These are phyloP conservation scores for Scaptomyza cyrtandrae DNA, from an alignment of 2,888 invertebrate genomes.

Conservation along the genomic window DNA sequence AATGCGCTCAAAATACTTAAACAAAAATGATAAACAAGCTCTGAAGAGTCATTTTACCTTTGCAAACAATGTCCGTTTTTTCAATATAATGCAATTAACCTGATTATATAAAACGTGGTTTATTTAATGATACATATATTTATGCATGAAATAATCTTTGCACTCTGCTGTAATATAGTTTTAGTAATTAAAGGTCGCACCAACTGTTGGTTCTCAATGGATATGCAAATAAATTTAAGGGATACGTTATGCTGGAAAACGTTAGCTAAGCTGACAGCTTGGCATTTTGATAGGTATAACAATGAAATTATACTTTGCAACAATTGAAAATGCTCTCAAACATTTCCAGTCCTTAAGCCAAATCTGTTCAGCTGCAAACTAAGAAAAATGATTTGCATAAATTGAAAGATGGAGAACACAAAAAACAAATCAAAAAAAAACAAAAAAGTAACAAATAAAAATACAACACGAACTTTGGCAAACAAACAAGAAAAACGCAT, in stretches of 20 bases:
- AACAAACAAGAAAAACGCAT: slow-evolving; percentile 50
- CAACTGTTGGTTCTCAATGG: neutral
- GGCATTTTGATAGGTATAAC: neutral
- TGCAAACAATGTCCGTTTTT: neutral
- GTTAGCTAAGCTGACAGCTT: neutral
- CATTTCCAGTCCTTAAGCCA: slow-evolving; percentile 2
- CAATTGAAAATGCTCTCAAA: slow-evolving; percentile 21
- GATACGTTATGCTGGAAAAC: neutral
- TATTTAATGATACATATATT: neutral
- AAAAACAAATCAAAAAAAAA: too few relatives aligned
- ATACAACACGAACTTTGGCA: neutral
- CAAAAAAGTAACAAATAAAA: neutral
- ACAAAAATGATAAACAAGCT: neutral
- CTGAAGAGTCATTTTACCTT: neutral
- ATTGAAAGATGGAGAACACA: slow-evolving; percentile 1
- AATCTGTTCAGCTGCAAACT: slow-evolving; percentile 9
- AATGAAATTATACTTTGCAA: neutral
- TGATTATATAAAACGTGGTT: neutral
- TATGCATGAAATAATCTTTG: neutral
- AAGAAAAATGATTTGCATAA: slow-evolving; percentile 12
- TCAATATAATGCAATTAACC: neutral
- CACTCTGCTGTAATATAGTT: neutral
- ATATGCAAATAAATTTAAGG: neutral
- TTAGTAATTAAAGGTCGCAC: neutral
- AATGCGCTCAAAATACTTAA: too few relatives aligned